Evolutionary conservation across 2,113 vertebrate species (phyloP), one percentile per base, ranked within the genome.

Genomic region (Okapia johnstoni): DNA sequence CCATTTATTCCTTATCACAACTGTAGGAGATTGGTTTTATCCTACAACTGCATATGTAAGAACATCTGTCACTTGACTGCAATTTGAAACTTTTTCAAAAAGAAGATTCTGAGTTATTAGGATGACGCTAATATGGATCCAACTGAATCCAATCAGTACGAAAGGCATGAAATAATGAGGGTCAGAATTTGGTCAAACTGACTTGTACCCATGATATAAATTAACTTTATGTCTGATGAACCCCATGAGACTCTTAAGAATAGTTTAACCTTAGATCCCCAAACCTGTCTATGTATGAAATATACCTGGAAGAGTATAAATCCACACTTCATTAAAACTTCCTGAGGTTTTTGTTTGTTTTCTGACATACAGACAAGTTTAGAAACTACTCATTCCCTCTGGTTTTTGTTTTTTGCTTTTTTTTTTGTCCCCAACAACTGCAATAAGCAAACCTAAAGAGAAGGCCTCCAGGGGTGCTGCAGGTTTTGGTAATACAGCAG

Each of bases 1-100:
- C 30, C 30, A 43, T 87, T 92, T 87, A 87, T 77, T 76, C 50
- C n/a, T 92, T 93, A 15, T 40, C 70, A 86, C 21, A 93, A 83
- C 70, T 55, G n/a, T 84, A 66, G 83, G 57, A 84, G 7, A 90
- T 40, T 84, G 11, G 17, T 30, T 33, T 92, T 83, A 58, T n/a
- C 61, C 90, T 88, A 40, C 40, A 40, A 40, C 40, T 40, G 92
- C 48, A 95, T 40, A 79, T 73, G 33, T 80, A 61, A 28, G 14
- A 93, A 91, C 26, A 46, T 79, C 61, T 16, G 12, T 84, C 89
- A 89, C 86, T 95, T 96, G 23, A 96, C 79, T 90, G 21, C 3
- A 94, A 88, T 96, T 90, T 85, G 15, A 88, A 91, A 54, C 17
- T 85, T 61, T 96, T 96, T 91, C 79, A 58, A 33, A 92, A 96